These are phyloP conservation scores for Papilio polyxenes DNA, from an alignment of 1,140 invertebrate genomes.

Conservation along the genomic window DNA sequence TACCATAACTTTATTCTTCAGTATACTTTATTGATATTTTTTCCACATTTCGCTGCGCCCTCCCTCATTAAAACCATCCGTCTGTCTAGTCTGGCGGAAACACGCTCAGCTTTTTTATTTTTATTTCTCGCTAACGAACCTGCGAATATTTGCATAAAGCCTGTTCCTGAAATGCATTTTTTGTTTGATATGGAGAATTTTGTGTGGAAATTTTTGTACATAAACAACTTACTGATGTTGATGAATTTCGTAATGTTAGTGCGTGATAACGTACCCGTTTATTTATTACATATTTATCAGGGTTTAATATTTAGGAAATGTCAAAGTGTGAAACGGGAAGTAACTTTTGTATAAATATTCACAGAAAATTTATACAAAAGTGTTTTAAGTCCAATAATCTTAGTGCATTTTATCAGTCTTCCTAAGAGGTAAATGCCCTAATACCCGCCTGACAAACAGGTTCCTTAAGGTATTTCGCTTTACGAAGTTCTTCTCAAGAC, in stretches of 20 bases:
- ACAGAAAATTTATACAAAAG: too few relatives aligned
- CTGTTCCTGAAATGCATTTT: constrained; percentile 23
- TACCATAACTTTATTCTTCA: not conserved
- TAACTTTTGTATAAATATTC: too few relatives aligned
- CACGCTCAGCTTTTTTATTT: constrained; percentile 20
- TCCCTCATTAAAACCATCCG: constrained; percentile 37
- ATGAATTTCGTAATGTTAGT: too few relatives aligned
- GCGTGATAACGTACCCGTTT: too few relatives aligned
- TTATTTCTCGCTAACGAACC: constrained; percentile 26
- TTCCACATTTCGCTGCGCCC: constrained; percentile 25
- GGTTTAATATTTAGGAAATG: too few relatives aligned
- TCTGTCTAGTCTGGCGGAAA: constrained; percentile 37
- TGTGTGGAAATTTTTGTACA: not conserved
- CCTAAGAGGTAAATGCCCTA: constrained; percentile 1
- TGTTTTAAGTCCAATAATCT: not conserved
- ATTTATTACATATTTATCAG: too few relatives aligned
- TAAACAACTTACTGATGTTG: not conserved
- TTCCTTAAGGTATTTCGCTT: constrained; percentile 10
- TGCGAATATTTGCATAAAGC: constrained; percentile 35
- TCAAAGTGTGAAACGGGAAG: too few relatives aligned
- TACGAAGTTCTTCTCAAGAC: not conserved
- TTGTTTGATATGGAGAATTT: not conserved
- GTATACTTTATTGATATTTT: constrained; percentile 19
- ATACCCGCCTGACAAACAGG: not conserved
- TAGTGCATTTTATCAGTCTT: constrained; percentile 5